Percentiles rank a stretch among this genome's conserved stretches.
These are phyloP conservation scores for Aelia acuminata DNA, from an alignment of 2,888 invertebrate genomes.

Conservation along the genomic window DNA sequence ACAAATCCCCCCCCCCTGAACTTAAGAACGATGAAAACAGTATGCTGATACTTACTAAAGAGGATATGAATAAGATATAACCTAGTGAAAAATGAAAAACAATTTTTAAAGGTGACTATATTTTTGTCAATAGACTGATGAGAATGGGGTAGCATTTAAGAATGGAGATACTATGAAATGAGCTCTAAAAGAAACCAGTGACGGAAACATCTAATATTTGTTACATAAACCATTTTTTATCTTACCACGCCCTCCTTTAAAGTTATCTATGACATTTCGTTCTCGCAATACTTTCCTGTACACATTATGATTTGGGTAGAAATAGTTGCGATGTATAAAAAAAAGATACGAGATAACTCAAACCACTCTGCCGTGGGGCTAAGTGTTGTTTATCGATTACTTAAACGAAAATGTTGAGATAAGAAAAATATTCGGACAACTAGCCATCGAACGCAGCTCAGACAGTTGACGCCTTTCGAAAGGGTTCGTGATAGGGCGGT, in stretches of 20 bases:
- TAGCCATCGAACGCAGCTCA: not conserved
- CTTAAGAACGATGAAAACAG: too few relatives aligned
- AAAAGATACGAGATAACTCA: not conserved
- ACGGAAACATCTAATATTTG: not conserved
- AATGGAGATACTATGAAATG: not conserved
- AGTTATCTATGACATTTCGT: not conserved
- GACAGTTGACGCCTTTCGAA: slow-evolving; percentile 42
- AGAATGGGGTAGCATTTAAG: not conserved
- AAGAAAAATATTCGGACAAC: slow-evolving; percentile 35
- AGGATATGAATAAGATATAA: too few relatives aligned
- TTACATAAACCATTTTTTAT: not conserved
- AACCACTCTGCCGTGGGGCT: not conserved
- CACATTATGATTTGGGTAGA: not conserved
- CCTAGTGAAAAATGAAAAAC: not conserved
- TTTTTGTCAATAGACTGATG: not conserved
- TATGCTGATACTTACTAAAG: too few relatives aligned
- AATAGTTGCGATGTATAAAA: not conserved
- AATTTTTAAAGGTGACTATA: not conserved
- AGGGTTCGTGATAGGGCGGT: slow-evolving; percentile 49
- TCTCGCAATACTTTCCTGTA: not conserved
- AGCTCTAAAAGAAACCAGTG: not conserved
- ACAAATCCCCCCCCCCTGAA: too few relatives aligned
- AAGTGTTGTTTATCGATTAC: not conserved
- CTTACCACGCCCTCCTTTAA: not conserved
- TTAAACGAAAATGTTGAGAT: not conserved